Evolutionary conservation across 2,797 vertebrate genomes (phyloP), one percentile per base, ranked within the genome.

Genomic region (Semaprochilodus insignis): DNA sequence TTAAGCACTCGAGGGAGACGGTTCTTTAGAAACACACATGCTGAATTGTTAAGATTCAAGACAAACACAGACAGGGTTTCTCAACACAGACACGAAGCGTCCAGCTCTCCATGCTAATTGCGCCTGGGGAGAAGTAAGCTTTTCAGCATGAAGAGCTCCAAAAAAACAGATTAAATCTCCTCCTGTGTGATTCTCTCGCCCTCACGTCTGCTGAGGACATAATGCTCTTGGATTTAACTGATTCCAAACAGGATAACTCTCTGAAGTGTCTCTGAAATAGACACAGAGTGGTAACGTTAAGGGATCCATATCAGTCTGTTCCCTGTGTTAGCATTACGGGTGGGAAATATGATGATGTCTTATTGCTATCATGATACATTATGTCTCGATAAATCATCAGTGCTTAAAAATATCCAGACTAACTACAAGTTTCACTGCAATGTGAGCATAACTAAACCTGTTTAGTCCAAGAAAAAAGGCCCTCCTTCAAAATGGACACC

Each of bases 1-100:
- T 83, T 82, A 85, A 60, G 54, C 63, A 23, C 71, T 80, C 77
- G 76, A 51, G 77, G 77, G 72, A 76, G 67, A 34, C 44, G 23
- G 5, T 69, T 74, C 23, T 82, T 71, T 27, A 82, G 23, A 55
- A 71, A 82, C 10, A n/a, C 74, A 63, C 74, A 81, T 51, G 75
- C 27, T 60, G 52, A 31, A 77, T 67, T 66, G 59, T 74, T 65
- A 48, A 34, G 65, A 74, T 51, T 79, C 48, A 71, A 69, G 63
- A 82, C 80, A 82, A 80, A 80, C 65, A 78, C 31, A 75, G 69
- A 34, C 40, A 51, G 27, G 6, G 25, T 85, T 79, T 72, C 80
- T 80, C 84, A 80, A 76, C 44, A 13, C 44, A 71, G 54, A 44
- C 71, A 72, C 55, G 51, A 78, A 77, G 36, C 57, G 34, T 82